Evolutionary conservation across 1,140 invertebrate species (phyloP).

Genomic region (Micrasema minimum): DNA sequence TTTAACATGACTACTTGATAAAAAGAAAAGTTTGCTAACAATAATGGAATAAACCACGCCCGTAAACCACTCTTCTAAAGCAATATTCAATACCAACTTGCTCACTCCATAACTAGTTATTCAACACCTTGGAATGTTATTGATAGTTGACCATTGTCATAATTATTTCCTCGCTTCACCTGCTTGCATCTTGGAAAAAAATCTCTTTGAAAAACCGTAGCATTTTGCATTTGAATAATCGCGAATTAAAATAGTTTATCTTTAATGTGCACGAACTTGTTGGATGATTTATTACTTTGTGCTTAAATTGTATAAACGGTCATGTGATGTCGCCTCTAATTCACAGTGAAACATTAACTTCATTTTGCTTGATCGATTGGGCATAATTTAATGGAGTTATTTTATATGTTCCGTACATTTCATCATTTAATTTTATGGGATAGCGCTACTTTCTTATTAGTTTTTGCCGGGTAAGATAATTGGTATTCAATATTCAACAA

Average conservation of each 20-base stretch:
- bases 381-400: not conserved
- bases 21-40: too few relatives aligned
- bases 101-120: constrained; percentile 14
- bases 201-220: constrained; percentile 29
- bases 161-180: constrained; percentile 26
- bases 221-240: constrained; percentile 7
- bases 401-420: not conserved
- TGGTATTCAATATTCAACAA: too few relatives aligned
- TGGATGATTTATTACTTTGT: constrained; percentile 18
- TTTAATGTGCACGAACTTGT: constrained; percentile 7
- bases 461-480: too few relatives aligned
- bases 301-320: not conserved
- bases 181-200: constrained; percentile 10
- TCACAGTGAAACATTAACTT: not conserved
- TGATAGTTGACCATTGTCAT: constrained; percentile 37
- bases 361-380: constrained; percentile 19
- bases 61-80: not conserved
- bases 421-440: not conserved
- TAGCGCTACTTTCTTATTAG: constrained; percentile 6
- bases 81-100: constrained; percentile 4
- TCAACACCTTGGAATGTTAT: constrained; percentile 30
- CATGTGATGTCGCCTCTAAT: constrained; percentile 17
- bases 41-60: too few relatives aligned
- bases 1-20: too few relatives aligned
- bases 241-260: constrained; percentile 31